Base-by-base conservation (phyloP, 23 tunicate genomes). In the Phallusia fumigata region DNA sequence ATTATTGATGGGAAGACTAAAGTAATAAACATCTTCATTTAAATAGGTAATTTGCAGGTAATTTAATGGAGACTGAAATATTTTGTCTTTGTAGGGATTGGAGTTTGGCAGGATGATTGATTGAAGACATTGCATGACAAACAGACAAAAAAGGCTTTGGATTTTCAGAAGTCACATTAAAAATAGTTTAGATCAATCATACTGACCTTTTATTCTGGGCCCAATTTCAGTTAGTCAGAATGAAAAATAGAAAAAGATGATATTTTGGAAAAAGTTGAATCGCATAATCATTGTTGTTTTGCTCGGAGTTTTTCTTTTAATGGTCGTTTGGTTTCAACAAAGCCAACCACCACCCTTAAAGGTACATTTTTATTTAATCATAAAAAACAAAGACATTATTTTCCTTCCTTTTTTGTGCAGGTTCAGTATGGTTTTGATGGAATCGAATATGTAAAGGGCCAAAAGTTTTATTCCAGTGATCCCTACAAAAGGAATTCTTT, bases 401-500 rank as follows among this genome's bases (percentile, higher is more conserved):
- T 3, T 3, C 8, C 10, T 40, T 40, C 10, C 5, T 40, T 40
- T 40, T 58, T 58, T 58, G 26, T 74, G 26, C 8, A 74, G 77
- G 40, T 74, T 74, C 77, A 50, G 51, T 76, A 21, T 53, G 87
- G 81, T 19, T 85, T 85, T 65, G 78, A 79, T 65, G 88, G 65
- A 31, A 49, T 82, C 76, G 77, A 45, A 73, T 88, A 88, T 50
- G 47, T 88, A 26, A 35, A 78, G 19, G 51, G 83, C 15, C 87
- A 88, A 73, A 79, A 73, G 72, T 32, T 32, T 73, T 52, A 78
- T 31, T 49, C 87, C 18, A 79, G 33, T 15, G 85, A 88, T 83
- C 84, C 92, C 8, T 83, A 78, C 44, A 47, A 81, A 73, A 83
- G 87, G 76, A 83, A 88, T 83, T 78, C 86, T 19, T 88, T 88